Evolutionary conservation across 2,888 invertebrate genomes (phyloP).

Genomic region (Ophion obscuratus): DNA sequence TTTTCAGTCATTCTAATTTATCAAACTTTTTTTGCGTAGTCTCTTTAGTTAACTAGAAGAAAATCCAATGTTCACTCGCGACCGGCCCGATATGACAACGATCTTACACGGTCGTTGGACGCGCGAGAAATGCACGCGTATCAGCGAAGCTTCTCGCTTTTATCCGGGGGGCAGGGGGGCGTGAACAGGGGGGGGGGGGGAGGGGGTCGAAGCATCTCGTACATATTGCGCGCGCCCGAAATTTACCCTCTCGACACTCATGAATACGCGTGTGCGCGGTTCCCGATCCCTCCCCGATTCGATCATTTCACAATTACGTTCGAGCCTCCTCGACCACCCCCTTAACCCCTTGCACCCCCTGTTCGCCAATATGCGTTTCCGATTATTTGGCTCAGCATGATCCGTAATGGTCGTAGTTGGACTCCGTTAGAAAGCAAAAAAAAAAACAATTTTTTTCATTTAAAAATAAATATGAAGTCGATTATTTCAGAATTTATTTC

Average conservation of each 20-base stretch:
- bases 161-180: conserved; percentile 69
- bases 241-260: conserved; percentile 42
- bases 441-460: background rate
- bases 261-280: conserved; percentile 66
- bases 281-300: conserved; percentile 31
- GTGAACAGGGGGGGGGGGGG: background rate
- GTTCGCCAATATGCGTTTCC: background rate
- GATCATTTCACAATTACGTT: conserved; percentile 13
- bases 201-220: conserved; percentile 60
- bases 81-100: conserved; percentile 32
- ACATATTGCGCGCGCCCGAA: conserved; percentile 72
- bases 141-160: conserved; percentile 77
- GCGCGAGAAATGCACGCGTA: conserved; percentile 80
- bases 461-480: no score
- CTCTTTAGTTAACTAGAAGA: background rate
- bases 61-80: conserved; percentile 1
- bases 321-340: background rate
- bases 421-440: background rate
- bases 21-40: background rate
- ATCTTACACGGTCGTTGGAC: conserved; percentile 70
- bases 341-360: background rate
- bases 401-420: background rate
- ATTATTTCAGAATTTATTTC: no score
- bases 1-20: background rate
- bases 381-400: background rate